phyloP scores from a whole-genome alignment of 2,888 invertebrate genomes.

The Meghimatium bilineatum region DNA sequence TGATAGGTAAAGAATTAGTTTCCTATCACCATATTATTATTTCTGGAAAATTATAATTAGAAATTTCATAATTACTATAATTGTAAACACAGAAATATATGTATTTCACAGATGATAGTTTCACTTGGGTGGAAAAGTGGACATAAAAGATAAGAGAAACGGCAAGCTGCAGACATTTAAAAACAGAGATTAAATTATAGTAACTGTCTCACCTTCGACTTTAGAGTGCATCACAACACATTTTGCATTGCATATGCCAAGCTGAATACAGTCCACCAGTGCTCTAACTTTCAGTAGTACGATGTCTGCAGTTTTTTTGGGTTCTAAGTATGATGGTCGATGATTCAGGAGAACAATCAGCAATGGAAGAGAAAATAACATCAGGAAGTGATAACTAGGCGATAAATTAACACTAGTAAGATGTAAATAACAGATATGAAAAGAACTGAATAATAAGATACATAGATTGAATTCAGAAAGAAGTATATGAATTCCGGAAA shows the following conservation, averaged over 20 bases:
- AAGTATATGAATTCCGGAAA: neutral
- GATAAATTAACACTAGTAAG: neutral
- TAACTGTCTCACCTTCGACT: constrained; percentile 32
- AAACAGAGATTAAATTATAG: too few species aligned
- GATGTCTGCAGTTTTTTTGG: neutral
- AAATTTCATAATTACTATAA: too few species aligned
- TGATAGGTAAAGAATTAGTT: too few species aligned
- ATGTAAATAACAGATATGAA: neutral
- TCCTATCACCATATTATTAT: too few species aligned
- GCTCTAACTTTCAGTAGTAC: constrained; percentile 25
- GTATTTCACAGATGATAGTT: too few species aligned
- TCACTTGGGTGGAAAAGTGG: too few species aligned
- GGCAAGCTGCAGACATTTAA: too few species aligned
- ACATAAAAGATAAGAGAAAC: too few species aligned
- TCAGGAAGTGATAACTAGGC: neutral
- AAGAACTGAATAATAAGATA: neutral
- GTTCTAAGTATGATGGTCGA: neutral
- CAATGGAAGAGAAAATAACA: neutral
- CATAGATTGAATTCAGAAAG: neutral
- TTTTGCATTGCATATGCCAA: constrained; percentile 44
- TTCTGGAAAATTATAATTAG: too few species aligned
- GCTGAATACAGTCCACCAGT: constrained; percentile 37
- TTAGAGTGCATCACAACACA: constrained; percentile 44
- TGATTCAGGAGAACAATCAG: neutral
- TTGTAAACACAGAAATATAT: too few species aligned